Base-by-base conservation (phyloP, 2,113 vertebrate genomes). In the Synchiropus splendidus region DNA sequence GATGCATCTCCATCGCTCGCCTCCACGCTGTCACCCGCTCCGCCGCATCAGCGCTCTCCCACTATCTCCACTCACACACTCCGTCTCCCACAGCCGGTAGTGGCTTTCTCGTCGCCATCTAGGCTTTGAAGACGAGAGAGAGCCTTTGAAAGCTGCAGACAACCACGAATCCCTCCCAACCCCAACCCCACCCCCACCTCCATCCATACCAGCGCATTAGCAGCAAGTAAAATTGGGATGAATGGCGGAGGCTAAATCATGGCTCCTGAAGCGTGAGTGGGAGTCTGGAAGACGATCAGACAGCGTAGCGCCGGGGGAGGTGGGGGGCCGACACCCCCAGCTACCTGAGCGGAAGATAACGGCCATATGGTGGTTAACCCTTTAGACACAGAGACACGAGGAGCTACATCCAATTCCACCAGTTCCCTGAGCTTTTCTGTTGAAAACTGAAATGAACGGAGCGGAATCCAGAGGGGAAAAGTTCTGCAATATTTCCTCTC, bases 21-120 rank as follows among this genome's bases (percentile, higher is more conserved):
- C 31, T 53, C 38, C 45, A 27, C 8, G 21, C 8, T 27, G 21
- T 27, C 34, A 42, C 46, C 39, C 45, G 42, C 38, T 45, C 18
- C 37, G 13, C 8, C 38, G 2, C 34, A 37, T 50, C 37, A 6
- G 15, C 48, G 10, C 16, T 6, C 36, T 53, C 54, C 42, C 39
- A 31, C 51, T 42, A n/a, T n/a, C 31, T 53, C 38, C 45, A 27
- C 8, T 27, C 34, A 42, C 46, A 39, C 45, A 39, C 38, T 45
- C 18, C 37, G 13, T 6, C 36, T 53, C 54, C 42, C 39, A 31
- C 51, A 39, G 39, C 56, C 67, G 60, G 44, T 71, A 85, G 74
- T 35, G 77, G 75, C 53, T 88, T 83, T 61, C 69, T 80, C 58
- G 73, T 60, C 69, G 37, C 81, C 68, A 57, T 77, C 58, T 83